phyloP scores from a whole-genome alignment of 2,888 invertebrate genomes.

The Leucophora obtusa region DNA sequence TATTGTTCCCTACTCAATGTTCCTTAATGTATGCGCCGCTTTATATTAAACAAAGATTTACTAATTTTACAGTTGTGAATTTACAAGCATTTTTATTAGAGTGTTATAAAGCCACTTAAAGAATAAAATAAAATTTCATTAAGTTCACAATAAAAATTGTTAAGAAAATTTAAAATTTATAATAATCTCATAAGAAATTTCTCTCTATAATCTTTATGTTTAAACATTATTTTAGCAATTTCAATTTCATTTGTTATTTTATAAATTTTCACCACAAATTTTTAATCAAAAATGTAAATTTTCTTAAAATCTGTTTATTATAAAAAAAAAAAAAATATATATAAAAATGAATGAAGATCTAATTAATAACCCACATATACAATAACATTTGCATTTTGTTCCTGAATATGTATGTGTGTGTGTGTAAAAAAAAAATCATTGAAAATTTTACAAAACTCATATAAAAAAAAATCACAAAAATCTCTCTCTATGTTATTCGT shows the following conservation, averaged over 20 bases:
- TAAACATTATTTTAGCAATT: neutral
- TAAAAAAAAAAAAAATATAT: constrained; percentile 27
- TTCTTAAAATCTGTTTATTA: constrained; percentile 32
- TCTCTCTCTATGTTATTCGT: constrained; percentile 26
- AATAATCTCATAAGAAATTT: no score
- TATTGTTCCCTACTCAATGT: no score
- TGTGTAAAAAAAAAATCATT: neutral
- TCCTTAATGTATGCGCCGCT: no score
- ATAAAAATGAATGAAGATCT: constrained; percentile 49
- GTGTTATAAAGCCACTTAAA: no score
- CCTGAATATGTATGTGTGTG: neutral
- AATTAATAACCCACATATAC: constrained; percentile 58
- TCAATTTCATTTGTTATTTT: constrained; percentile 18
- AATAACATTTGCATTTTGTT: constrained; percentile 35
- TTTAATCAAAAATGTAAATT: constrained; percentile 65
- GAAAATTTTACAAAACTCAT: neutral
- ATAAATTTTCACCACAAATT: constrained; percentile 43
- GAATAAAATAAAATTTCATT: no score
- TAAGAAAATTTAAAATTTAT: no score
- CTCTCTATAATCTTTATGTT: neutral
- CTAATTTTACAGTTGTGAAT: no score
- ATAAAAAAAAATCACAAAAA: constrained; percentile 8
- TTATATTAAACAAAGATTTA: no score
- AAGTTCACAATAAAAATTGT: no score
- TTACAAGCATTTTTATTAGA: no score